Evolutionary conservation across 2,888 invertebrate genomes (phyloP), one percentile per base, ranked within the genome.

Genomic region (Sesamia inferens): DNA sequence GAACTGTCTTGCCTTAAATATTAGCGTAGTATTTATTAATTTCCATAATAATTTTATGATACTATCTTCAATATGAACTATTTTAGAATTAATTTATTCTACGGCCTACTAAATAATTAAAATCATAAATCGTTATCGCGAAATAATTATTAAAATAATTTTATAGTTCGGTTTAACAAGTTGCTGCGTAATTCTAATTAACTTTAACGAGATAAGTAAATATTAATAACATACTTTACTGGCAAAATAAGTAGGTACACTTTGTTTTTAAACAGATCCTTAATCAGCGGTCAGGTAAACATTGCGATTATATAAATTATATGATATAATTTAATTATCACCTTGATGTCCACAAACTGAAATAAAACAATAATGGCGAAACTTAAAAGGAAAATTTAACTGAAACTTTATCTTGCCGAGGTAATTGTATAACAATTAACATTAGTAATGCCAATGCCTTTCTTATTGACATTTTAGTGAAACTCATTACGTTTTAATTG

Each of bases 121-220:
- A 62, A 42, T 48, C 48, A 64, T 64, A 19, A 58, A 48, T 67
- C 39, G 42, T 51, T 79, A 31, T 68, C 47, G 24, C 2, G 16
- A 59, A 68, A 55, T 75, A 39, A 51, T 58, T 22, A 44, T 62
- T 51, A n/a, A 62, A 42, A 54, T 54, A 0, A 48, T 76, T 76
- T 58, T 55, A 64, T 51, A 22, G 42, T 42, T 31, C 2, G 7
- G 5, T 42, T 79, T 61, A n/a, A 47, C n/a, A 19, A n/a, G 44
- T 47, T 42, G 39, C 75, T 68, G 13, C 76, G 31, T 54, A 79
- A 78, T 14, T 19, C 61, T 19, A 24, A 65, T 65, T 65, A 54
- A 62, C 39, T 74, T 67, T 54, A 63, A 47, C 16, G 22, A 74
- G 10, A 44, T 74, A 59, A 64, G 5, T 57, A 16, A 51, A 31